Evolutionary conservation across 92 coral and sea anemone genomes (phyloP), one percentile per base, ranked within the genome.

Genomic region (Actinernus sp.): DNA sequence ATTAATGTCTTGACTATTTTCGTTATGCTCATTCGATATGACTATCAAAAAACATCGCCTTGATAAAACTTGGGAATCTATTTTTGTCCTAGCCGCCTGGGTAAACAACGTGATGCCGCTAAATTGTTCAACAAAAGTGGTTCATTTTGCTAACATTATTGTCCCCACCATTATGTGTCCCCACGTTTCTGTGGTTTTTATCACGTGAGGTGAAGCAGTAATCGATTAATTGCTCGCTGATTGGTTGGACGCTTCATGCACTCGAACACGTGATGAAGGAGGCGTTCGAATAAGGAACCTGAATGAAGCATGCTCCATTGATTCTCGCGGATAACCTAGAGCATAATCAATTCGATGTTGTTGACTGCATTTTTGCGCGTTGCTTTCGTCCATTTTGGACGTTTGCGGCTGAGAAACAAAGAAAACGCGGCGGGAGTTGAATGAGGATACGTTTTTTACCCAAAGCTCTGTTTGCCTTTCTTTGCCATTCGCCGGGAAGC

Each of bases 211-310:
- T 45, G 14, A 9, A 45, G 10, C 22, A 17, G 56, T 44, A 47
- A 63, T 55, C 68, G 53, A 63, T 49, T 53, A 40, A 22, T 13
- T 55, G 65, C 61, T 48, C 55, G 68, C 70, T 75, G 87, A 74
- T 71, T 81, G 87, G 81, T 71, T 72, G 65, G 63, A 48, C 32
- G 25, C 49, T 47, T 72, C 24, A 59, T 63, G 59, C 60, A 51
- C 49, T 52, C 30, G 69, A 52, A 31, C 88, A 81, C 88, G 88
- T 81, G 88, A 81, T 63, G 51, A 62, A 63, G 71, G 73, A 81
- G 88, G 88, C 88, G 82, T 81, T 70, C 78, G 78, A 45, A 45
- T 45, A 45, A 45, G 4, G 52, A 9, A 6, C 21, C 5, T 45
- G 52, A 6, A 14, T 14, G 22, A 45, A 23, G 18, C 4, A 9